These are phyloP conservation scores for Heliconius ismenius DNA, from an alignment of 2,888 invertebrate species.

Conservation along the genomic window DNA sequence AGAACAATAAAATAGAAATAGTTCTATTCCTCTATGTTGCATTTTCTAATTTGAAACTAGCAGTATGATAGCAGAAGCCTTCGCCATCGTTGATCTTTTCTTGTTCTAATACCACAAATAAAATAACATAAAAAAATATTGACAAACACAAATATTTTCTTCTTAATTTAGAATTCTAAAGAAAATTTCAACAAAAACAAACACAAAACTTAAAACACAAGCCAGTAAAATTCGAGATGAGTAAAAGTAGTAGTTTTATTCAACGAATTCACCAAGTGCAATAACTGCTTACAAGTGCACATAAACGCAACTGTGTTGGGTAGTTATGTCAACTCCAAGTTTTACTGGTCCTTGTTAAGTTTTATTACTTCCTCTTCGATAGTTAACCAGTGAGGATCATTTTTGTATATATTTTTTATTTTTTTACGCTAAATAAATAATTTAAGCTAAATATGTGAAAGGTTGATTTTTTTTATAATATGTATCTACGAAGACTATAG, in stretches of 20 bases:
- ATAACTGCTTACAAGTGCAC: slow-evolving; percentile 26
- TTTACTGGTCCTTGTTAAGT: slow-evolving; percentile 38
- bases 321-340: slow-evolving; percentile 53
- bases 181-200: background rate
- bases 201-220: background rate
- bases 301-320: slow-evolving; percentile 54
- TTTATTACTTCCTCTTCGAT: slow-evolving; percentile 54
- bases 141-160: background rate
- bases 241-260: slow-evolving; percentile 1
- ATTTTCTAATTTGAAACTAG: too few species aligned
- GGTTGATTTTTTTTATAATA: too few species aligned
- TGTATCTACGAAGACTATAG: too few species aligned
- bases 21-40: background rate
- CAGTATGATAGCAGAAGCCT: too few species aligned
- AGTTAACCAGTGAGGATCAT: slow-evolving; percentile 1
- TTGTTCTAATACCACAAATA: background rate
- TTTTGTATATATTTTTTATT: background rate
- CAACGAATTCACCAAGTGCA: slow-evolving; percentile 16
- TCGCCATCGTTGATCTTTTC: background rate
- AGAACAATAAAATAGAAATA: background rate
- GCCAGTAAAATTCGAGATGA: slow-evolving; percentile 20
- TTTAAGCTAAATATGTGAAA: too few species aligned
- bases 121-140: background rate
- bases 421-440: too few species aligned
- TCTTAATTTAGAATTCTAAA: too few species aligned